Percentiles rank a stretch among this genome's conserved stretches.
Evolutionary conservation across 2,797 vertebrate species (phyloP).

Genomic region (Lophius americanus): DNA sequence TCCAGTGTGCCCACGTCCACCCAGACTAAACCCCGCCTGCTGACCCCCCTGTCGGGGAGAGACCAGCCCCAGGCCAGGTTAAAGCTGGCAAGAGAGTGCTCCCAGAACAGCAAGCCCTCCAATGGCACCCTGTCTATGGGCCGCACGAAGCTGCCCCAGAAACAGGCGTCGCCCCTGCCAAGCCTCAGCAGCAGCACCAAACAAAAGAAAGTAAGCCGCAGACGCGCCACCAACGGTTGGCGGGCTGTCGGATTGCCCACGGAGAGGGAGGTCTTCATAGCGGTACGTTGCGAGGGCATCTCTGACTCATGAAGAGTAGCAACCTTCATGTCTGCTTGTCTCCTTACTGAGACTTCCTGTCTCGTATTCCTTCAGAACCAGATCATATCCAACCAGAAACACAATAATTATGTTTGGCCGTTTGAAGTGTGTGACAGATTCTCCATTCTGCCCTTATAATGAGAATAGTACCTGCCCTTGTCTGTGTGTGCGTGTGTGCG

Average conservation of each 20-base stretch:
- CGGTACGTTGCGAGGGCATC: constrained; percentile 83
- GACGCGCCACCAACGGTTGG: constrained; percentile 96
- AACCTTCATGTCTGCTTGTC: constrained; percentile 1
- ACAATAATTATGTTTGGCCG: constrained; percentile 28
- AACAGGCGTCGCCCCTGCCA: constrained; percentile 79
- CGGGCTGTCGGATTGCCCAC: constrained; percentile 90
- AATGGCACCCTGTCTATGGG: constrained; percentile 87
- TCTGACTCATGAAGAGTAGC: constrained; percentile 7
- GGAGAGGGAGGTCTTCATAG: constrained; percentile 94
- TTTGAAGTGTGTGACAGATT: constrained; percentile 50
- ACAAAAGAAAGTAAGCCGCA: constrained; percentile 87
- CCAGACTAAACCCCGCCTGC: constrained; percentile 88
- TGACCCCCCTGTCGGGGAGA: constrained; percentile 88
- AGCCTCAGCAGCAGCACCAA: constrained; percentile 83
- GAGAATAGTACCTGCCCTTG: constrained; percentile 61
- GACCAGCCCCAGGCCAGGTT: constrained; percentile 80
- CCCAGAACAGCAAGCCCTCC: constrained; percentile 88
- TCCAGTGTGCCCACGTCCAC: constrained; percentile 91
- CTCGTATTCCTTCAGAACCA: constrained; percentile 3
- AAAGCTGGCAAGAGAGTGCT: constrained; percentile 87
- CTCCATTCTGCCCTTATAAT: constrained; percentile 48
- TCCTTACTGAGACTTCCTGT: constrained; percentile 11
- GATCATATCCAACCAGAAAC: constrained; percentile 14
- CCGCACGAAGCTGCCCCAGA: constrained; percentile 81
- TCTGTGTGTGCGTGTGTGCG: constrained; percentile 3